phyloP scores from a whole-genome alignment of 1,140 invertebrate genomes.

The Phymorhynchus buccinoides region DNA sequence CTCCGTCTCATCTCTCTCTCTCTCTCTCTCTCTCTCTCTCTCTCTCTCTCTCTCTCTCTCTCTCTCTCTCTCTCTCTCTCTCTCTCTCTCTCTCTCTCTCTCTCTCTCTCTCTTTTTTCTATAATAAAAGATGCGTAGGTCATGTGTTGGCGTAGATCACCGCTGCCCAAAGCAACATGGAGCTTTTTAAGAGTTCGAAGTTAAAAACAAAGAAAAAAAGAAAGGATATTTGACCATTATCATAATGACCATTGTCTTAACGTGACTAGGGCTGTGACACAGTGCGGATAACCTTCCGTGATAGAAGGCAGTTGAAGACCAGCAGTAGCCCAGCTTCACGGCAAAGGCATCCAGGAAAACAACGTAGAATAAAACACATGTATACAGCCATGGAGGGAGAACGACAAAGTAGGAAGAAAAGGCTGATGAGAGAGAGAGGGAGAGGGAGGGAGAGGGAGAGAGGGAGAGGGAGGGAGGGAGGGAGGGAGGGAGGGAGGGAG shows the following conservation, averaged over 20 bases:
- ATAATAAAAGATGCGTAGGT: not conserved
- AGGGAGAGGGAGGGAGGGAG: not conserved
- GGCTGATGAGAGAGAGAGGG: not conserved
- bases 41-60: not conserved
- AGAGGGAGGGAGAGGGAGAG: not conserved
- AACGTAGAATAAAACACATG: too few species aligned
- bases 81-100: not conserved
- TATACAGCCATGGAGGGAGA: too few species aligned
- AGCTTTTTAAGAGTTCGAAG: not conserved
- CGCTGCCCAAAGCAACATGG: too few species aligned
- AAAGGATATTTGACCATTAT: not conserved
- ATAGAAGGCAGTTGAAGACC: too few species aligned
- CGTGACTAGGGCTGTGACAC: too few species aligned
- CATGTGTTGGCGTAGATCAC: not conserved
- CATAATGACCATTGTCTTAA: not conserved
- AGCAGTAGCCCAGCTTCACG: too few species aligned
- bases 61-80: not conserved
- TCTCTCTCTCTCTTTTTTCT: not conserved
- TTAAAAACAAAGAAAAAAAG: not conserved
- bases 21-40: slow-evolving; percentile 5
- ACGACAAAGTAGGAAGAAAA: too few species aligned
- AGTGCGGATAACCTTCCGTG: too few species aligned
- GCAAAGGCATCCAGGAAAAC: too few species aligned
- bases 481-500: not conserved
- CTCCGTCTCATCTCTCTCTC: not conserved